Evolutionary conservation across 2,797 vertebrate genomes (phyloP).

Genomic region (Clarias pachynema): DNA sequence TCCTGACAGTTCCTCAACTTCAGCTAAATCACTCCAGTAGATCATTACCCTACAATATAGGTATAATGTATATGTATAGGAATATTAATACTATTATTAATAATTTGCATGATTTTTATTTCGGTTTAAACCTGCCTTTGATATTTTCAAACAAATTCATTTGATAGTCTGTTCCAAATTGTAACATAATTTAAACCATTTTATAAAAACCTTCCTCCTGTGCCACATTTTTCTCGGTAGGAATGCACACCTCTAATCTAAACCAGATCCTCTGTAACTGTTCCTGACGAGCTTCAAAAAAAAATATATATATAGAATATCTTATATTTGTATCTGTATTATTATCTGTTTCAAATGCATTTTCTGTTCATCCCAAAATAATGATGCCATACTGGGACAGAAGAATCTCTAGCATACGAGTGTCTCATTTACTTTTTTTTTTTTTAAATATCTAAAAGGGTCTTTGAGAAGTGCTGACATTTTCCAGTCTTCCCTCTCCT

Average conservation of each 20-base stretch:
- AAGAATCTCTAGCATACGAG: neutral
- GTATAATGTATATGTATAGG: neutral
- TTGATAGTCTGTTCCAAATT: neutral
- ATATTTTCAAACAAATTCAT: neutral
- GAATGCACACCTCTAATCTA: neutral
- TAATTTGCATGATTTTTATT: neutral
- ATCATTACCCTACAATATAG: neutral
- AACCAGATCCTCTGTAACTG: neutral
- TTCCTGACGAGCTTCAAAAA: neutral
- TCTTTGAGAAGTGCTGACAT: slow-evolving; percentile 15
- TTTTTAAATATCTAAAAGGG: neutral
- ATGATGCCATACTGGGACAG: neutral
- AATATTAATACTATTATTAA: no score
- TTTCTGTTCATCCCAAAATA: neutral
- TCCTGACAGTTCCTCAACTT: neutral
- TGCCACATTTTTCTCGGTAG: neutral
- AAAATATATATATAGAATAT: neutral
- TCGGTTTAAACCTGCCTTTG: neutral
- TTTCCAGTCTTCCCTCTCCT: slow-evolving; percentile 18
- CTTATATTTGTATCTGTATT: neutral
- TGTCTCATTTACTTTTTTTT: neutral
- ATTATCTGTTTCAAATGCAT: neutral
- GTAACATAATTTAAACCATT: neutral
- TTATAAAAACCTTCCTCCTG: neutral
- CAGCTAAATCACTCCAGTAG: neutral